Conservation (phyloP, 2,888 invertebrate genomes). For the Thera britannica region DNA sequence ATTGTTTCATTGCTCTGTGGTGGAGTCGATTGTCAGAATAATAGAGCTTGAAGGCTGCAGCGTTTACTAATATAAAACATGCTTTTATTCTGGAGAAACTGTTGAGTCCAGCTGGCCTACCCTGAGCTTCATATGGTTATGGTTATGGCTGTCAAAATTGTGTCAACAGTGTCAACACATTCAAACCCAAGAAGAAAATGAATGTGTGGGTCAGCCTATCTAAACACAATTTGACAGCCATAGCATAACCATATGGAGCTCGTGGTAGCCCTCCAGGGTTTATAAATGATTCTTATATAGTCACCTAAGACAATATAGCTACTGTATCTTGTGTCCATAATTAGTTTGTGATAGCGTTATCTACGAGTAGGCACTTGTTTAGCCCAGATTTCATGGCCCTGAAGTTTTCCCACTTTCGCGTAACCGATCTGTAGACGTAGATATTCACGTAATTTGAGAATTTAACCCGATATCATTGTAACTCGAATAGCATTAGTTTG, state of each 20-base stretch:
- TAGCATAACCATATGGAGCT: too few species aligned
- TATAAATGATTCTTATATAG: not conserved
- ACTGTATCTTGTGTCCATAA: too few species aligned
- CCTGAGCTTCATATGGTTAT: too few species aligned
- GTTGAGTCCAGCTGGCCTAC: too few species aligned
- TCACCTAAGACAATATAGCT: too few species aligned
- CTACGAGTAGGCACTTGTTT: not conserved
- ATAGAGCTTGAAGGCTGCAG: slow-evolving; percentile 24
- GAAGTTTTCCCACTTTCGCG: slow-evolving; percentile 28
- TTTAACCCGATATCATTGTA: slow-evolving; percentile 32
- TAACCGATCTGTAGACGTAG: slow-evolving; percentile 22
- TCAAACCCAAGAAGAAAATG: too few species aligned
- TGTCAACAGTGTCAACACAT: too few species aligned
- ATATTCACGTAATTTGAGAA: slow-evolving; percentile 30
- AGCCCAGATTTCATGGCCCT: slow-evolving; percentile 13
- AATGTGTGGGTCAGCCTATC: too few species aligned
- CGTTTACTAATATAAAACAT: not conserved
- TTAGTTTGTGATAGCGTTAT: too few species aligned
- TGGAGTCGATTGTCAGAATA: slow-evolving; percentile 20
- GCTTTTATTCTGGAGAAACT: not conserved
- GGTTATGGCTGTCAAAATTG: too few species aligned
- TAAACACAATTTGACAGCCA: too few species aligned
- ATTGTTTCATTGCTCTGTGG: slow-evolving; percentile 30
- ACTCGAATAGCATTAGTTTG: slow-evolving; percentile 32
- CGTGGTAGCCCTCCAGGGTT: too few species aligned